phyloP scores from a whole-genome alignment of 2,888 invertebrate species.

The Ectemnius lituratus region DNA sequence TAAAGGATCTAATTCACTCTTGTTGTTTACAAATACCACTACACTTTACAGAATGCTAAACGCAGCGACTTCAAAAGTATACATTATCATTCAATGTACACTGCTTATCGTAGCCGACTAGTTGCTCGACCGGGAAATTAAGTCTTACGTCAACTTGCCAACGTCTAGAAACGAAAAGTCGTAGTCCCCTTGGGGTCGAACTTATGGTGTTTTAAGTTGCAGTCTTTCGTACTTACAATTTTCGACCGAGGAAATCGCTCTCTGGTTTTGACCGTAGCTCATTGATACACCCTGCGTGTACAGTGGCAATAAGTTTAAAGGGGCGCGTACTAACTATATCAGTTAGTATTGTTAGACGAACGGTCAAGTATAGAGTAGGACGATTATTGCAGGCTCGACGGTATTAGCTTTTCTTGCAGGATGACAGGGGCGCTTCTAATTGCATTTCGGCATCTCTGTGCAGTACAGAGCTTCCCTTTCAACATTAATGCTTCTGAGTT shows the following conservation, averaged over 20 bases:
- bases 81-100: slow-evolving; percentile 13
- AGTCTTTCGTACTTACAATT: slow-evolving; percentile 51
- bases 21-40: slow-evolving; percentile 4
- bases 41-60: slow-evolving; percentile 13
- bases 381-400: slow-evolving; percentile 25
- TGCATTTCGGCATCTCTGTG: slow-evolving; percentile 16
- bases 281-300: slow-evolving; percentile 50
- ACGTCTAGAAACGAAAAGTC: slow-evolving; percentile 27
- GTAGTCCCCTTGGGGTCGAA: slow-evolving; percentile 31
- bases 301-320: slow-evolving; percentile 56
- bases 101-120: slow-evolving; percentile 3
- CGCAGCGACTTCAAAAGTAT: no score
- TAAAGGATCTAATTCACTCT: slow-evolving; percentile 9
- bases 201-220: slow-evolving; percentile 22
- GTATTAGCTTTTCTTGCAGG: slow-evolving; percentile 27
- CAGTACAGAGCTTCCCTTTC: slow-evolving; percentile 35
- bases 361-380: slow-evolving; percentile 52
- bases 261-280: slow-evolving; percentile 59
- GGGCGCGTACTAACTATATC: slow-evolving; percentile 65
- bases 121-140: background rate
- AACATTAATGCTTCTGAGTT: background rate
- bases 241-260: slow-evolving; percentile 50
- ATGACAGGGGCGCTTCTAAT: background rate
- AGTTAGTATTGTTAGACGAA: slow-evolving; percentile 76
- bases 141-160: slow-evolving; percentile 5